Base-by-base conservation (phyloP, 2,797 vertebrate species). In the Phyllotis vaccarum region DNA sequence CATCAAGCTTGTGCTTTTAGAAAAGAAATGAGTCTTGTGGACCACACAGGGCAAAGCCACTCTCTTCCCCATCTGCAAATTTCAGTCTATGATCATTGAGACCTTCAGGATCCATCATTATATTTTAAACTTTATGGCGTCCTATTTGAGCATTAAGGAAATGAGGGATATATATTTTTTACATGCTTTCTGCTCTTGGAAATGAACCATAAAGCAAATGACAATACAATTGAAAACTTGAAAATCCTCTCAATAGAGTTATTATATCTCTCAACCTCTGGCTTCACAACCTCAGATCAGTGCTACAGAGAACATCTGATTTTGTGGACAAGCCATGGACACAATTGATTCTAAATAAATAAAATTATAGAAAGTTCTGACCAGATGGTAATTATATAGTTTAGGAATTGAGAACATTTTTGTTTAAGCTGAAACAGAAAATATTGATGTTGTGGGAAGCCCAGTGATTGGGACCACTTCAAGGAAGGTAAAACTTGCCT, bases 121-220 rank as follows among this genome's bases (percentile, higher is more conserved):
- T 70, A 37, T 56, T 85, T 89, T 86, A 81, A 37, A 75, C 88
- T 88, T 58, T 40, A 90, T 46, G 13, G 1, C 0, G 83, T 62
- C 27, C 29, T 82, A 12, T 62, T 54, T 58, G 19, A 92, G 6
- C 34, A 62, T 43, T 88, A 95, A 92, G 34, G 74, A 96, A 96
- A 93, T 91, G 29, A 94, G 34, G 74, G 12, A 64, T 87, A 1
- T 89, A 8, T 89, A n/a, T 91, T 40, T 93, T 86, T 90, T 66
- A 76, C 49, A 11, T 70, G 24, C 21, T 34, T 89, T 85, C 40
- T 81, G n/a, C 24, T 49, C 80, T 78, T 96, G 79, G 12, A 49
- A n/a, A 95, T 49, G 54, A 95, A 92, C 62, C 75, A 79, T 40
- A 37, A 93, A 76, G 11, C n/a, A 72, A 40, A 21, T 17, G n/a